A percentile compares a stretch with the other conserved stretches of the same genome.
phyloP scores from a whole-genome alignment of 2,113 vertebrate species.

The Diphyllodes magnificus region DNA sequence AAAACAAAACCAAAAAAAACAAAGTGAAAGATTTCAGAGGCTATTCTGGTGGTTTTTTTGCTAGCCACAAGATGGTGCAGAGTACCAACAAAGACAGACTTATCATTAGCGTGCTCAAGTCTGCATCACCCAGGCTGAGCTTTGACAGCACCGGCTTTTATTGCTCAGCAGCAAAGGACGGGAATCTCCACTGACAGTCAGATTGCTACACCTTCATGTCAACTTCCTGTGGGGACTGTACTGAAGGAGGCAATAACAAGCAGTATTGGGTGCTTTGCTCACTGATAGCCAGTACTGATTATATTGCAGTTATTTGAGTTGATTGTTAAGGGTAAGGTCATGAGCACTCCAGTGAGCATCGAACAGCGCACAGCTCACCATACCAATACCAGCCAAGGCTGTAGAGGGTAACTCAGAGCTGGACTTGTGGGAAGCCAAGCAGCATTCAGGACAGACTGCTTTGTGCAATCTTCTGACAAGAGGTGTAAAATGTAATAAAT shows the following conservation, averaged over 20 bases:
- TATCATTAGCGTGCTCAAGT: not conserved
- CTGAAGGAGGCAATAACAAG: not conserved
- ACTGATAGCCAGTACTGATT: not conserved
- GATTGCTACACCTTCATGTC: not conserved
- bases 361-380: rapidly evolving
- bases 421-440: not conserved
- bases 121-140: not conserved
- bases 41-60: slow-evolving; percentile 2
- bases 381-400: not conserved
- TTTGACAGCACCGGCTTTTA: not conserved
- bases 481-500: not conserved
- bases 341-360: rapidly evolving
- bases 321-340: not conserved
- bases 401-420: not conserved
- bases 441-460: not conserved
- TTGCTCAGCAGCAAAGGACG: not conserved
- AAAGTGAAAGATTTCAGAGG: not conserved
- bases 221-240: not conserved
- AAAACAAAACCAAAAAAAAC: not conserved
- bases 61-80: slow-evolving; percentile 64
- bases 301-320: not conserved
- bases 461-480: rapidly evolving
- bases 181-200: not conserved
- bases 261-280: not conserved
- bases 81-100: slow-evolving; percentile 8